Percentiles rank a stretch among this genome's conserved stretches.
phyloP scores from a whole-genome alignment of 2,888 invertebrate genomes.

The Cryptocephalus primarius region DNA sequence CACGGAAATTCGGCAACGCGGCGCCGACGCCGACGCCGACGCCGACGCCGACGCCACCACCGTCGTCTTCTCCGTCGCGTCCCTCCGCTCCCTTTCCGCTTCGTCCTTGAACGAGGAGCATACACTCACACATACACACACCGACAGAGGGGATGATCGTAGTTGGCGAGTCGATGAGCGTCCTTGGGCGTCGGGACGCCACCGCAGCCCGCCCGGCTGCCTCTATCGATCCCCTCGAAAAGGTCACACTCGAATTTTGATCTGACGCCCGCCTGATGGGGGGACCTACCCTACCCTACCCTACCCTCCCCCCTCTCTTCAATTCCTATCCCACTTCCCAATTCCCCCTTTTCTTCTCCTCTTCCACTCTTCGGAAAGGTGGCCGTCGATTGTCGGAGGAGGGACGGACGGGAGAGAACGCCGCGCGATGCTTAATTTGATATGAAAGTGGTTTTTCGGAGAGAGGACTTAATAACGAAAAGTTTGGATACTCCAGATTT shows the following conservation, averaged over 20 bases:
- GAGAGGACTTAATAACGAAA: too few species aligned
- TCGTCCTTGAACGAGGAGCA: constrained; percentile 1
- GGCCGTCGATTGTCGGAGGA: too few species aligned
- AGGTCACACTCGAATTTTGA: constrained; percentile 3
- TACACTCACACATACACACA: too few species aligned
- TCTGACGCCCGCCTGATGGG: constrained; percentile 1
- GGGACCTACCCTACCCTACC: not conserved
- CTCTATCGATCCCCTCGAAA: not conserved
- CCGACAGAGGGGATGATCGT: not conserved
- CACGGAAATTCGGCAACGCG: not conserved
- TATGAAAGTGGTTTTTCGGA: too few species aligned
- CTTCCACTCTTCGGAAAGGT: not conserved
- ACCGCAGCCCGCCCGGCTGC: not conserved
- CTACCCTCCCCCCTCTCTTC: constrained; percentile 4
- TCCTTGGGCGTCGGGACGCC: constrained; percentile 2
- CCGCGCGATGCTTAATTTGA: too few species aligned
- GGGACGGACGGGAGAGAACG: too few species aligned
- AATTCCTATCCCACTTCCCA: constrained; percentile 2
- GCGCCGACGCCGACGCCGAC: not conserved
- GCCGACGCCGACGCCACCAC: not conserved
- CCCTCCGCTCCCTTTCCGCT: not conserved
- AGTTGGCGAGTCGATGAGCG: constrained; percentile 1
- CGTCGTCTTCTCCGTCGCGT: too few species aligned
- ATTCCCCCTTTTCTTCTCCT: not conserved
- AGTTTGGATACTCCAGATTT: too few species aligned